Evolutionary conservation across 2,113 vertebrate genomes (phyloP), one percentile per base, ranked within the genome.

Genomic region (Indri indri): DNA sequence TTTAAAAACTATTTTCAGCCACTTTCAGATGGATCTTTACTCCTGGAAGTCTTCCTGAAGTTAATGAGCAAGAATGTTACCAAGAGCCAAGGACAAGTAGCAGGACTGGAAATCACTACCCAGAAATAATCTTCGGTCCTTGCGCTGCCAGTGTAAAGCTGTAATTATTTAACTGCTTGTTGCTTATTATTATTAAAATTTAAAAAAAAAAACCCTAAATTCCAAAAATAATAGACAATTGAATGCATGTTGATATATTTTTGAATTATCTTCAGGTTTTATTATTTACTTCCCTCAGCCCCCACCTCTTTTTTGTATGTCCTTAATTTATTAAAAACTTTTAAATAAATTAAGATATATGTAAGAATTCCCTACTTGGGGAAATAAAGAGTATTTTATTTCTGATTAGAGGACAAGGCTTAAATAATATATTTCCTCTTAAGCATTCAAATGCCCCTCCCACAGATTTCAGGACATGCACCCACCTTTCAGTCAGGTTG

Each of bases 11-110:
- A 63, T 90, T 85, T 88, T 92, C 91, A 83, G 88, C 40, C 54
- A 34, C 85, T 95, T 96, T 88, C 79, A 81, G 74, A 47, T 52
- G 88, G n/a, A 32, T 61, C 65, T 95, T 83, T 88, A 54, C 82
- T 92, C 61, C 86, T 88, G 73, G 73, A 94, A 82, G 32, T 63
- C 91, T 90, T 88, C 91, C 71, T 90, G 54, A 88, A 90, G 84
- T 88, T 63, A 90, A 88, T 61, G 81, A 94, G 50, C 81, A 73
- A 73, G 23, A 76, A 88, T 66, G 65, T 91, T 82, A 47, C 61
- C 23, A 40, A 71, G 65, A 34, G 42, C 32, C 45, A 37, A 92
- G 68, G 81, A 40, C 57, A n/a, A 0, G 1, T 4, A 61, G 59
- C 40, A 9, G 34, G 45, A 22, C 80, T 65, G 63, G 65, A 57